Evolutionary conservation across 30 jellyfish, hydroid and myxozoan genomes (phyloP).

Genomic region (Sanderia malayensis): DNA sequence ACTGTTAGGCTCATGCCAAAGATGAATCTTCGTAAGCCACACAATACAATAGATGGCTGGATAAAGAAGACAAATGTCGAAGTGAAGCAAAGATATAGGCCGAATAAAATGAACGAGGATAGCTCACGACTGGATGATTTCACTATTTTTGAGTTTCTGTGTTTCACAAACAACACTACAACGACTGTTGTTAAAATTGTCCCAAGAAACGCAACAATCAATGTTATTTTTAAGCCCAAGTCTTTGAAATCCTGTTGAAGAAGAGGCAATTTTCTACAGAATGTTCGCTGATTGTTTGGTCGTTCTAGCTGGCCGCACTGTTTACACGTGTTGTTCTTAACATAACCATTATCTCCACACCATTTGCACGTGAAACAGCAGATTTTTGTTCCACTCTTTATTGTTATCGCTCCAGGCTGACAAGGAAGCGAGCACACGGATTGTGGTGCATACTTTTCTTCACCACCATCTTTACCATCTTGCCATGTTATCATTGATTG

Average conservation of each 20-base stretch:
- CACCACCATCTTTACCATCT: neutral
- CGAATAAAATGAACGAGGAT: constrained; percentile 17
- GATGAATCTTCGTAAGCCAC: constrained; percentile 49
- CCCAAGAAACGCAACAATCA: constrained; percentile 17
- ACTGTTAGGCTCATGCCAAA: constrained; percentile 39
- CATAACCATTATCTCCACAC: constrained; percentile 25
- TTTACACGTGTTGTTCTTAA: constrained; percentile 44
- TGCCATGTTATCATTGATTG: constrained; percentile 1
- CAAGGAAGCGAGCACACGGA: constrained; percentile 54
- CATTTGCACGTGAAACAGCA: constrained; percentile 64
- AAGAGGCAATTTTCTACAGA: constrained; percentile 27
- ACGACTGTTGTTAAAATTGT: neutral
- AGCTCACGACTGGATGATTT: constrained; percentile 60
- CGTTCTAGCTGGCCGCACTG: constrained; percentile 14
- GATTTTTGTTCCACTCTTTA: neutral
- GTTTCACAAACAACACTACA: constrained; percentile 11
- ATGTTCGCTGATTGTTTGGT: constrained; percentile 1
- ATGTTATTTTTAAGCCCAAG: neutral
- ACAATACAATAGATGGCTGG: constrained; percentile 19
- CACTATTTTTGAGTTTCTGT: constrained; percentile 9
- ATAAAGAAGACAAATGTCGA: constrained; percentile 22
- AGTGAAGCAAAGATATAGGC: constrained; percentile 16
- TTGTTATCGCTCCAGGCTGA: constrained; percentile 19
- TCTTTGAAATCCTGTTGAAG: neutral
- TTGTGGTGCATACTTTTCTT: neutral